phyloP scores from a whole-genome alignment of 2,888 invertebrate species.

The Plebejus argus region DNA sequence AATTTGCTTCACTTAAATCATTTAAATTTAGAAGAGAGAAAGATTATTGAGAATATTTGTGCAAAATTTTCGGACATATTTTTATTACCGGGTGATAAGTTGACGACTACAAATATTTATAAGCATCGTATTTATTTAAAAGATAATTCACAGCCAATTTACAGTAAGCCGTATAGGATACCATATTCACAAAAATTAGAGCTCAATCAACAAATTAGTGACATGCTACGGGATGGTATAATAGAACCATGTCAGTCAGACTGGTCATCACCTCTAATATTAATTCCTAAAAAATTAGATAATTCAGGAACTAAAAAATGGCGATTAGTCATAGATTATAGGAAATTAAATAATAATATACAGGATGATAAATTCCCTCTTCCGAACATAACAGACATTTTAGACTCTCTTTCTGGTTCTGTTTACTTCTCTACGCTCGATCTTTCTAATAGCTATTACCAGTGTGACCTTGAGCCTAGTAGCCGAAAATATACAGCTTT shows the following conservation, averaged over 20 bases:
- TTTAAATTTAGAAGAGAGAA: too few species aligned
- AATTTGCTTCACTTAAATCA: too few species aligned
- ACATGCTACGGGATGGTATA: constrained; percentile 35
- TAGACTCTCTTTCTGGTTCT: constrained; percentile 34
- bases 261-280: constrained; percentile 36
- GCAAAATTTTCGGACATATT: constrained; percentile 39
- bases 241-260: constrained; percentile 35
- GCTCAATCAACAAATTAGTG: constrained; percentile 33
- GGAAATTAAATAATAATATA: constrained; percentile 37
- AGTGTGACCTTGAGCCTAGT: background rate
- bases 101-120: constrained; percentile 37
- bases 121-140: constrained; percentile 26
- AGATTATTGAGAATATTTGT: constrained; percentile 38
- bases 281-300: too few species aligned
- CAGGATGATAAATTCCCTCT: constrained; percentile 35
- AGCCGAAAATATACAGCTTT: constrained; percentile 34
- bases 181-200: constrained; percentile 31
- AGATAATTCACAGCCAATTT: background rate
- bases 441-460: constrained; percentile 28
- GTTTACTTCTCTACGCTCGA: background rate
- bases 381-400: constrained; percentile 25
- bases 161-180: constrained; percentile 35
- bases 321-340: constrained; percentile 37
- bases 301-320: constrained; percentile 37
- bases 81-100: constrained; percentile 38